These are phyloP conservation scores for Syngnathus acus DNA, from an alignment of 2,797 vertebrate species.

Conservation along the genomic window DNA sequence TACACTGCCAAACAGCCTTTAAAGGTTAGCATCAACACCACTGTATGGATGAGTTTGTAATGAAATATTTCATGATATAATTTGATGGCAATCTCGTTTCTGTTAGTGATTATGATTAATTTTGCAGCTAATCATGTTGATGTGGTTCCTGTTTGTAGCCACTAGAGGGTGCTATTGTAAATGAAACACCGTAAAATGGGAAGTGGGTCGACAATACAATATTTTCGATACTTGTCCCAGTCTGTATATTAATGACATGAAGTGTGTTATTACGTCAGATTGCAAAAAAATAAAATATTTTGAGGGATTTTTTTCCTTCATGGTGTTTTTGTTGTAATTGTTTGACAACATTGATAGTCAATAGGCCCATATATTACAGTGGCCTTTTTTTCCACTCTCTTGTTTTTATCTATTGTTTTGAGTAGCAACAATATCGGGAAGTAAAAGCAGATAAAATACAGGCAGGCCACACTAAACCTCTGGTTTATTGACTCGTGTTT, in stretches of 20 bases:
- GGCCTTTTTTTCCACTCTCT: constrained; percentile 39
- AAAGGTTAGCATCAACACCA: not conserved
- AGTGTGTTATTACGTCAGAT: not conserved
- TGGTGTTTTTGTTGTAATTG: not conserved
- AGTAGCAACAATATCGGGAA: constrained; percentile 28
- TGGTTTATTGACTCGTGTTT: constrained; percentile 40
- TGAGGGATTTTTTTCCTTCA: not conserved
- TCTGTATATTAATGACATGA: not conserved
- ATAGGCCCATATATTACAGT: constrained; percentile 6
- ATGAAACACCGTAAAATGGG: not conserved
- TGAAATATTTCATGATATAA: not conserved
- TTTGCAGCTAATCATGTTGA: not conserved
- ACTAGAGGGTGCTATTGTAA: constrained; percentile 39
- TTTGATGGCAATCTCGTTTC: not conserved
- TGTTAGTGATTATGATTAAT: no score
- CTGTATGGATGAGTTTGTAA: not conserved
- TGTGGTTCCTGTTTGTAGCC: constrained; percentile 7
- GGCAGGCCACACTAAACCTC: not conserved
- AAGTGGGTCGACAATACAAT: not conserved
- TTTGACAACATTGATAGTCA: not conserved
- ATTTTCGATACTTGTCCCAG: not conserved
- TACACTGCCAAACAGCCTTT: not conserved
- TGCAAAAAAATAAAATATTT: not conserved
- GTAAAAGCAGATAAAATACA: constrained; percentile 27
- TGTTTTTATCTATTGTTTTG: constrained; percentile 38